A percentile compares a stretch with the other conserved stretches of the same genome.
Evolutionary conservation across 2,797 vertebrate genomes (phyloP).

Genomic region (Gallinago solitaria): DNA sequence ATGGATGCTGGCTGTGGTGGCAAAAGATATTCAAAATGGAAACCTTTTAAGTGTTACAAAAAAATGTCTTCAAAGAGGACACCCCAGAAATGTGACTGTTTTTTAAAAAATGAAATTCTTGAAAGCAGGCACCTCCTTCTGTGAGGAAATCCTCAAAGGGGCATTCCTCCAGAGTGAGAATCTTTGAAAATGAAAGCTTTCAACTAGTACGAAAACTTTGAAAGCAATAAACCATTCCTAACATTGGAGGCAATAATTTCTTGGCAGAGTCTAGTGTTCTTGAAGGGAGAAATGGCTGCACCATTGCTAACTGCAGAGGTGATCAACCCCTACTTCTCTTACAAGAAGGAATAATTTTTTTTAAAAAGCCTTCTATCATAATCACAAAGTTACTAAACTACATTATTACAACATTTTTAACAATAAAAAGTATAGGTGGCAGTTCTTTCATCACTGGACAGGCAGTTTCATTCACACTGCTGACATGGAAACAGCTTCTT

Average conservation of each 20-base stretch:
- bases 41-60: constrained; percentile 65
- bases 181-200: constrained; percentile 74
- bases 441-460: neutral
- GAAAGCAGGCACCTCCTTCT: constrained; percentile 68
- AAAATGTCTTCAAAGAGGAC: constrained; percentile 73
- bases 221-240: constrained; percentile 56
- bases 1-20: neutral
- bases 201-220: constrained; percentile 59
- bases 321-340: neutral
- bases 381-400: neutral
- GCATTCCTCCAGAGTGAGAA: constrained; percentile 61
- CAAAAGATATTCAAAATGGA: constrained; percentile 45
- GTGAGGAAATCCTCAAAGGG: constrained; percentile 72
- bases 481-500: neutral
- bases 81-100: constrained; percentile 63
- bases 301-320: neutral
- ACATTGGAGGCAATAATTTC: constrained; percentile 24
- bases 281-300: constrained; percentile 25
- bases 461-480: neutral
- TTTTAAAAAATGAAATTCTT: constrained; percentile 65
- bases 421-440: neutral
- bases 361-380: neutral
- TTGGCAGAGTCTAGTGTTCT: constrained; percentile 9
- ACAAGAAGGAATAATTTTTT: neutral
- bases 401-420: neutral